Evolutionary conservation across 1,140 invertebrate genomes (phyloP).

Genomic region (Semibalanus balanoides): DNA sequence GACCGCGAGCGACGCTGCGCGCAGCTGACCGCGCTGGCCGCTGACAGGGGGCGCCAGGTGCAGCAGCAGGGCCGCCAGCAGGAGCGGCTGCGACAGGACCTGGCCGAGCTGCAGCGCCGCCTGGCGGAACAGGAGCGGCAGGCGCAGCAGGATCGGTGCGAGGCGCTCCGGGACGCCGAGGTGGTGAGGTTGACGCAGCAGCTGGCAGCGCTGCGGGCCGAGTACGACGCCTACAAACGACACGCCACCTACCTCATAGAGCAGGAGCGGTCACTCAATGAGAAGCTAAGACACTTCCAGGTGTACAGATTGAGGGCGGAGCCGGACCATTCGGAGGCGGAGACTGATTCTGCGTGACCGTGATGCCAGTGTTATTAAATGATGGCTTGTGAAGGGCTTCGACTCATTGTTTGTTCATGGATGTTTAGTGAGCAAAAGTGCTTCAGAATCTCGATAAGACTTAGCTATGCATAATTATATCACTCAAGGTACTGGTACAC

Average conservation of each 20-base stretch:
- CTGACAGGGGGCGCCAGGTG: neutral
- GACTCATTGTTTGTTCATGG: too few species aligned
- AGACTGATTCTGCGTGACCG: too few species aligned
- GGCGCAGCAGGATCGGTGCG: neutral
- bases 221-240: constrained; percentile 4
- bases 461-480: too few species aligned
- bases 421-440: too few species aligned
- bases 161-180: neutral
- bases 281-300: neutral
- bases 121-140: neutral
- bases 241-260: constrained; percentile 4
- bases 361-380: too few species aligned
- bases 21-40: neutral
- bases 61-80: neutral
- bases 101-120: neutral
- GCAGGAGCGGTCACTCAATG: constrained; percentile 1
- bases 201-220: neutral
- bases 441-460: too few species aligned
- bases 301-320: neutral
- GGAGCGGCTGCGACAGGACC: neutral
- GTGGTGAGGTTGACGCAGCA: neutral
- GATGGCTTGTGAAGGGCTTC: too few species aligned
- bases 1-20: neutral
- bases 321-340: too few species aligned
- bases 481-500: too few species aligned